phyloP scores from a whole-genome alignment of 2,113 vertebrate species.

The Psittacara wagleri region DNA sequence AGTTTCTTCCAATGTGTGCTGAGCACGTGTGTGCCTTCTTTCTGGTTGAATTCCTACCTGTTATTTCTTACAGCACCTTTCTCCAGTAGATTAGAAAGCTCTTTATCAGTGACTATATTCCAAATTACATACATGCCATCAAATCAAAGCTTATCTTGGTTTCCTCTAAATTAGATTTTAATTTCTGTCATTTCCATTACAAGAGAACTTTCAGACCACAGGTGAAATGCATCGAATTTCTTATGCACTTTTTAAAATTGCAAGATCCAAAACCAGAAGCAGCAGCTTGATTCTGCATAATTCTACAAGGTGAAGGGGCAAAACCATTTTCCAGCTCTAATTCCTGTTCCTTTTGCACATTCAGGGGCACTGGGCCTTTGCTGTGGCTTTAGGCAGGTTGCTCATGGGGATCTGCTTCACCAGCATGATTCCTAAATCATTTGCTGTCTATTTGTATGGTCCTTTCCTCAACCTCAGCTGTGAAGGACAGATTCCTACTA shows the following conservation, averaged over 20 bases:
- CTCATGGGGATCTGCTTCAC: accelerated
- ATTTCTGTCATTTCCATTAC: neutral
- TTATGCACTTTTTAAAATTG: neutral
- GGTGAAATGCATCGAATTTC: neutral
- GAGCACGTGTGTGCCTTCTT: neutral
- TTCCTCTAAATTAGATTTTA: neutral
- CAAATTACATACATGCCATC: neutral
- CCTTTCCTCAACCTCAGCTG: neutral
- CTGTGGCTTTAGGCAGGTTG: neutral
- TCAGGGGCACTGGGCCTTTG: neutral
- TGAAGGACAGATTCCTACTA: neutral
- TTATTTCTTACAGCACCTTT: neutral
- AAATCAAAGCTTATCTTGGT: neutral
- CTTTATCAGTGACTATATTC: neutral
- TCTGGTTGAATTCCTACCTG: neutral
- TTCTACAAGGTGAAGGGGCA: neutral
- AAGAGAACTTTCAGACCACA: neutral
- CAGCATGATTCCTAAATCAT: neutral
- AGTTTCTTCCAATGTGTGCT: neutral
- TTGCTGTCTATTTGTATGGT: neutral
- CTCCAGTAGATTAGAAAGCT: neutral
- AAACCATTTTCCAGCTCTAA: neutral
- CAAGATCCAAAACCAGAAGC: neutral
- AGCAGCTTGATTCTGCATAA: neutral
- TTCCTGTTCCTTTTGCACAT: neutral